Evolutionary conservation across 2,113 vertebrate genomes (phyloP).

Genomic region (Hemiscyllium ocellatum): DNA sequence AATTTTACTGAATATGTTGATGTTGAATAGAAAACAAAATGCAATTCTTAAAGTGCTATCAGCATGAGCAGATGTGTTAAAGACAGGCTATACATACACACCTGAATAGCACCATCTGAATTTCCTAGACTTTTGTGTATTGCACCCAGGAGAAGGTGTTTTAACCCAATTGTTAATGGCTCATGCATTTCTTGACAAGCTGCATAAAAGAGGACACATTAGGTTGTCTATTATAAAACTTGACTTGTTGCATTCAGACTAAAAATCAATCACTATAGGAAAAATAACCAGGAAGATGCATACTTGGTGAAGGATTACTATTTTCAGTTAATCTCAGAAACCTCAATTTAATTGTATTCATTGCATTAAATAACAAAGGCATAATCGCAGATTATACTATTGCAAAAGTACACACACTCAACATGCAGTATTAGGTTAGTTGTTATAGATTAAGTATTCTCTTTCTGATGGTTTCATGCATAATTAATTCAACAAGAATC

Average conservation of each 20-base stretch:
- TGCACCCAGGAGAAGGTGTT: slow-evolving; percentile 87
- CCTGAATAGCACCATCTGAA: slow-evolving; percentile 83
- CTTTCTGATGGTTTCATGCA: not conserved
- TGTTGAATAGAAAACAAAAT: not conserved
- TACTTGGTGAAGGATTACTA: not conserved
- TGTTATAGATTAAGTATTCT: not conserved
- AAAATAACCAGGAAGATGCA: not conserved
- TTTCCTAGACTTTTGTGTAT: slow-evolving; percentile 96
- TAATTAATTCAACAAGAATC: not conserved
- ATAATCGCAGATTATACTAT: not conserved
- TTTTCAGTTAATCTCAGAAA: not conserved
- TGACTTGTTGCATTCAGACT: not conserved
- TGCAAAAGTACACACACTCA: not conserved
- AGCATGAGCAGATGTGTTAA: not conserved
- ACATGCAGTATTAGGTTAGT: not conserved
- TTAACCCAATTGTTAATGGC: slow-evolving; percentile 69
- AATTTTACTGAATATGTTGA: not conserved
- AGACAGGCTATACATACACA: slow-evolving; percentile 44
- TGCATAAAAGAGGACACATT: slow-evolving; percentile 44
- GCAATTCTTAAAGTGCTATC: not conserved
- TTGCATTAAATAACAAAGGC: not conserved
- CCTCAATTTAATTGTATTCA: not conserved
- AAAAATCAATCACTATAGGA: not conserved
- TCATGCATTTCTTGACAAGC: slow-evolving; percentile 87
- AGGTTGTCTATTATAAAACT: not conserved